Evolutionary conservation across 2,888 invertebrate species (phyloP).

Genomic region (Acrocera orbiculus): DNA sequence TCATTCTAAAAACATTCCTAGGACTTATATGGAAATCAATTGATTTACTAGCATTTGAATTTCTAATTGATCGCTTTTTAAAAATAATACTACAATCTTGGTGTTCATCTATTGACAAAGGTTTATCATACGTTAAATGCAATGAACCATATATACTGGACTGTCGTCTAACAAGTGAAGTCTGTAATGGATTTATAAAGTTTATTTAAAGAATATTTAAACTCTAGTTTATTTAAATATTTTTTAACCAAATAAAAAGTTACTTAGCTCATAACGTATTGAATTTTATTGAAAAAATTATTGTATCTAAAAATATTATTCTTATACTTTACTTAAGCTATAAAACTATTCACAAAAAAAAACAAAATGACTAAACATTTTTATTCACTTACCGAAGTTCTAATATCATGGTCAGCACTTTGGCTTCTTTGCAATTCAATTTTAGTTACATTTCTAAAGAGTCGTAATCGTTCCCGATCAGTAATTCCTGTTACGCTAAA

Average conservation of each 20-base stretch:
- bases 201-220: no score
- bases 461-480: conserved; percentile 35
- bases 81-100: conserved; percentile 34
- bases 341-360: no score
- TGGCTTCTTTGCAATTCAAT: conserved; percentile 22
- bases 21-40: neutral
- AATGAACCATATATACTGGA: conserved; percentile 36
- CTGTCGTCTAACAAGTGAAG: no score
- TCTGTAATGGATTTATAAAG: no score
- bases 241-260: no score
- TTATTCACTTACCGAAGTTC: conserved; percentile 12
- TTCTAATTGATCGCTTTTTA: conserved; percentile 16
- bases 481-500: conserved; percentile 27
- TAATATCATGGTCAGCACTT: conserved; percentile 11
- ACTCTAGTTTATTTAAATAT: no score
- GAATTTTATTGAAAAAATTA: no score
- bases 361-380: no score
- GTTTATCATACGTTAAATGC: conserved; percentile 42
- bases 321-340: no score
- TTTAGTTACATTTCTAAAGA: conserved; percentile 28
- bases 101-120: conserved; percentile 41
- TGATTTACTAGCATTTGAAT: neutral
- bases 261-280: no score
- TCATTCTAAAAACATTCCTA: conserved; percentile 17
- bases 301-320: no score